These are phyloP conservation scores for Oryzias sinensis DNA, from an alignment of 2,797 vertebrate species.

Conservation along the genomic window DNA sequence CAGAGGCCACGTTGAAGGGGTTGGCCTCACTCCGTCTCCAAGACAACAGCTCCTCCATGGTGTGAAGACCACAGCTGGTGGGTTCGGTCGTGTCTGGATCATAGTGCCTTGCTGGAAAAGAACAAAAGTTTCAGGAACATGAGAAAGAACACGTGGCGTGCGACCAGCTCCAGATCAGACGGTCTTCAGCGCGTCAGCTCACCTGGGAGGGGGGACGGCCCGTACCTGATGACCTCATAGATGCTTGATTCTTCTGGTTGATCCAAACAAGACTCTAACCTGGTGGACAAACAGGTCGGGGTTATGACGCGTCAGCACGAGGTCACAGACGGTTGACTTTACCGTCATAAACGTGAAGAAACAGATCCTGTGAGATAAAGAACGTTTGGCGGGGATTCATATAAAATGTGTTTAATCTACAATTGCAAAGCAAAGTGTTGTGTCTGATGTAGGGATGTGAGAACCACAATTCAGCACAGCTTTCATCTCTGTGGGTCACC, in stretches of 20 bases:
- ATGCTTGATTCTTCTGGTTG: conserved; percentile 49
- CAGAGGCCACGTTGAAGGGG: conserved; percentile 79
- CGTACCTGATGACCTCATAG: conserved; percentile 60
- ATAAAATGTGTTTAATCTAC: too few relatives aligned
- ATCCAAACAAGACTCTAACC: conserved; percentile 69
- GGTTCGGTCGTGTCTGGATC: conserved; percentile 85
- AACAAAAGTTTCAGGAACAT: not conserved
- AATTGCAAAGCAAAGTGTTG: too few relatives aligned
- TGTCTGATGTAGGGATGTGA: too few relatives aligned
- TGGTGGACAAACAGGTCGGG: conserved; percentile 24
- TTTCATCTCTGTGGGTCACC: too few relatives aligned
- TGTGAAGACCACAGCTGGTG: conserved; percentile 82
- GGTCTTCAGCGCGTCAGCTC: not conserved
- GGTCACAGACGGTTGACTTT: too few relatives aligned
- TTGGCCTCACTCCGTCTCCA: conserved; percentile 81
- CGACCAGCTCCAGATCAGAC: too few relatives aligned
- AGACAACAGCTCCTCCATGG: conserved; percentile 83
- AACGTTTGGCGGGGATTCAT: too few relatives aligned
- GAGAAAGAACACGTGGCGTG: too few relatives aligned
- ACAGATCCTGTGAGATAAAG: too few relatives aligned
- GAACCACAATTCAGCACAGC: too few relatives aligned
- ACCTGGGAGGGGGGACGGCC: conserved; percentile 64
- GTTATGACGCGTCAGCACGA: not conserved
- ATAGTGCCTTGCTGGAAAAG: conserved; percentile 80
- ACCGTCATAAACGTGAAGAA: too few relatives aligned